These are phyloP conservation scores for Aelia acuminata DNA, from an alignment of 2,888 invertebrate genomes.

Conservation along the genomic window DNA sequence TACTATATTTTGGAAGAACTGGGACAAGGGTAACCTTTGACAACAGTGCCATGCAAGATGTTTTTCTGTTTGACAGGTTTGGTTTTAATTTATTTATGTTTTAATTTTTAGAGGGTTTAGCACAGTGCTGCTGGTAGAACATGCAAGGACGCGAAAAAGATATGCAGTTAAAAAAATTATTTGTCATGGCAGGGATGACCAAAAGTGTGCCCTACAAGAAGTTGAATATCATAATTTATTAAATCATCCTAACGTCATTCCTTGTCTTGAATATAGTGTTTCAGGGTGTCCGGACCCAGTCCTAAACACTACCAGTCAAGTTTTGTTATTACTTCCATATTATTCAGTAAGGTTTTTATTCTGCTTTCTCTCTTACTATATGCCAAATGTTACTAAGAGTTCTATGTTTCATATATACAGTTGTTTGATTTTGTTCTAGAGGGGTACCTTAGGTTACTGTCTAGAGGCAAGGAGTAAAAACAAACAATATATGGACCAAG, in stretches of 20 bases:
- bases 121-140: constrained; percentile 83
- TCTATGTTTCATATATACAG: neutral
- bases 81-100: constrained; percentile 30
- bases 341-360: constrained; percentile 73
- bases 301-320: constrained; percentile 79
- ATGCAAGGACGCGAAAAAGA: constrained; percentile 75
- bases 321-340: constrained; percentile 82
- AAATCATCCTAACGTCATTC: constrained; percentile 81
- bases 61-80: constrained; percentile 52
- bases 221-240: constrained; percentile 80
- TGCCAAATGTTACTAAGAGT: neutral
- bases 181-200: constrained; percentile 85
- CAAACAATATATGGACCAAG: constrained; percentile 76
- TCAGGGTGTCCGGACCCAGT: constrained; percentile 77
- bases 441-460: constrained; percentile 82
- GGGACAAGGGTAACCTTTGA: constrained; percentile 79
- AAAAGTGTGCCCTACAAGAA: constrained; percentile 80
- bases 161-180: constrained; percentile 85
- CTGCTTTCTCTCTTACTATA: neutral
- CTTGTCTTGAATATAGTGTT: constrained; percentile 78
- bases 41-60: neutral
- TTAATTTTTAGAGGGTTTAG: constrained; percentile 81
- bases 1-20: constrained; percentile 80
- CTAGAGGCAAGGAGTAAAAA: constrained; percentile 75
- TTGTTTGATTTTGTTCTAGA: constrained; percentile 69